Conservation (phyloP, 2,888 invertebrate species). For the Dromius quadrimaculatus region DNA sequence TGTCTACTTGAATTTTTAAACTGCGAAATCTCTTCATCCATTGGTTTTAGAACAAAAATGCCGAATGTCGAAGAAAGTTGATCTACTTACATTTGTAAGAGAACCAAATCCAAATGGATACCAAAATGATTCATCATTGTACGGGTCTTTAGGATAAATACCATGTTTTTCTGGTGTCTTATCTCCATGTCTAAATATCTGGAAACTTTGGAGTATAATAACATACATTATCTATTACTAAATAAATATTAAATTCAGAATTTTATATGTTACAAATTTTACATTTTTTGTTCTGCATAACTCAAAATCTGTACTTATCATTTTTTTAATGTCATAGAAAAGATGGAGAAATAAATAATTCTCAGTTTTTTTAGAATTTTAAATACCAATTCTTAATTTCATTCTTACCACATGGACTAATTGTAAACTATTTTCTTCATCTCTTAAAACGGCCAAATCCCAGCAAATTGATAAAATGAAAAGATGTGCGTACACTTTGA, state of each 20-base stretch:
- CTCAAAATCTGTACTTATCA: too few relatives aligned
- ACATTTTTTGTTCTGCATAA: neutral
- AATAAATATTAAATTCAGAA: neutral
- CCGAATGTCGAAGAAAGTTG: too few relatives aligned
- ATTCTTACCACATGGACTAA: slow-evolving; percentile 33
- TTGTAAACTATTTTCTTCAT: slow-evolving; percentile 11
- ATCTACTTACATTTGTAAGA: slow-evolving; percentile 67
- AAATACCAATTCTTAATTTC: neutral
- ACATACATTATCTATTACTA: neutral
- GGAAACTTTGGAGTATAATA: neutral
- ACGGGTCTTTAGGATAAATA: slow-evolving; percentile 66
- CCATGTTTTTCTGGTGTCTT: slow-evolving; percentile 58
- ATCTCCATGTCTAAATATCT: slow-evolving; percentile 68
- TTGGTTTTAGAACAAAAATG: too few relatives aligned
- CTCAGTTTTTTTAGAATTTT: neutral
- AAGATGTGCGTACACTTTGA: neutral
- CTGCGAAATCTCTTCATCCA: too few relatives aligned
- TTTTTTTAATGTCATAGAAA: too few relatives aligned
- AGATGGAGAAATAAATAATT: too few relatives aligned
- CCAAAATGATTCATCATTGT: slow-evolving; percentile 63
- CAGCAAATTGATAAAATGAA: slow-evolving; percentile 1
- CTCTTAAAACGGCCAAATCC: neutral
- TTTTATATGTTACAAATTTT: neutral
- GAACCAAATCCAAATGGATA: slow-evolving; percentile 71
- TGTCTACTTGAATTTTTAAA: too few relatives aligned